A percentile compares a stretch with the other conserved stretches of the same genome.
phyloP scores from a whole-genome alignment of 2,888 invertebrate genomes.

The Hyles lineata region DNA sequence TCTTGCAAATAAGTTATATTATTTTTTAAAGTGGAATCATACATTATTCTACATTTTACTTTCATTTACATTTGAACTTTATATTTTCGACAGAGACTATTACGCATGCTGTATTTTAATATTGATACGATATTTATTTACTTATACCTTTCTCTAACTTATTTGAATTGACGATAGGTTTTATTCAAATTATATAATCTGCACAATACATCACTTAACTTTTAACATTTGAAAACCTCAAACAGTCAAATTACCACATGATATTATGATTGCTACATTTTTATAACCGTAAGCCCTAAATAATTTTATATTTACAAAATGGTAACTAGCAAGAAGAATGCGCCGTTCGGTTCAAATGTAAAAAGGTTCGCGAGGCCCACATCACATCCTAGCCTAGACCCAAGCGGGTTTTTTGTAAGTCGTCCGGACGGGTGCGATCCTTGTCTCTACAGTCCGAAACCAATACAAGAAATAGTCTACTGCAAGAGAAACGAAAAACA shows the following conservation, averaged over 20 bases:
- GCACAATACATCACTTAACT: background rate
- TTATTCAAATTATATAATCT: background rate
- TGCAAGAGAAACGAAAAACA: slow-evolving; percentile 60
- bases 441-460: slow-evolving; percentile 63
- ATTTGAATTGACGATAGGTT: background rate
- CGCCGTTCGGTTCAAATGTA: slow-evolving; percentile 54
- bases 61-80: too few species aligned
- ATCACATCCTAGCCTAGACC: slow-evolving; percentile 67
- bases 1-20: too few species aligned
- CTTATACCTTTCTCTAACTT: too few species aligned
- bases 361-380: slow-evolving; percentile 65
- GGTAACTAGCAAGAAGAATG: slow-evolving; percentile 37
- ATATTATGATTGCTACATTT: background rate
- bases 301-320: slow-evolving; percentile 33
- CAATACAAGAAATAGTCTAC: slow-evolving; percentile 55
- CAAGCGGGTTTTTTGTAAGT: slow-evolving; percentile 57
- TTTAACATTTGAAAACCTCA: background rate
- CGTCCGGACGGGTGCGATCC: slow-evolving; percentile 66
- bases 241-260: background rate
- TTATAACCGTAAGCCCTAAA: background rate
- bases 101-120: too few species aligned
- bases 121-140: too few species aligned
- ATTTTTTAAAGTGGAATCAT: too few species aligned
- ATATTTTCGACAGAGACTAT: too few species aligned
- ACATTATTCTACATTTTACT: too few species aligned